phyloP scores from a whole-genome alignment of 2,888 invertebrate genomes.

The Apamea monoglypha region DNA sequence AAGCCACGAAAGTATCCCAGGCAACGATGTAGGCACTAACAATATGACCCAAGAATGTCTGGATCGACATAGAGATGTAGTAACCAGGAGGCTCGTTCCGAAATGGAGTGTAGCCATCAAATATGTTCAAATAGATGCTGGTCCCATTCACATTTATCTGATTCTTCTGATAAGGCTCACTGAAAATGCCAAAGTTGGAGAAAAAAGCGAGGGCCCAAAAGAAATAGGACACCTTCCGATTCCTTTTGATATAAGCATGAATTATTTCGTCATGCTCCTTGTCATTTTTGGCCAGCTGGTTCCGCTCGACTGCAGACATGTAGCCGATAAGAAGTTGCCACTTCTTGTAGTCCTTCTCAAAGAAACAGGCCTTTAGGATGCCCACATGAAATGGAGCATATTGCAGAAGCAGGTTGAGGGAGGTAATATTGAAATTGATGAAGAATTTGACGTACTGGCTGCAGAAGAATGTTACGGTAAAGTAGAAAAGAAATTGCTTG shows the following conservation, averaged over 20 bases:
- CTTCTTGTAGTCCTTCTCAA: conserved; percentile 72
- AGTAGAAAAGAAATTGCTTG: conserved; percentile 72
- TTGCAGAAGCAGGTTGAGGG: conserved; percentile 75
- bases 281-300: conserved; percentile 68
- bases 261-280: conserved; percentile 65
- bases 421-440: conserved; percentile 67
- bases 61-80: conserved; percentile 76
- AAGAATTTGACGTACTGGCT: conserved; percentile 78
- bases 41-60: conserved; percentile 75
- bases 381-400: conserved; percentile 82
- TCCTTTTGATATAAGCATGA: conserved; percentile 71
- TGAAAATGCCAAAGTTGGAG: conserved; percentile 76
- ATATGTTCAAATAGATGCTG: conserved; percentile 73
- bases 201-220: conserved; percentile 77
- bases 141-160: conserved; percentile 73
- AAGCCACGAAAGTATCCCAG: conserved; percentile 80
- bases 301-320: conserved; percentile 74
- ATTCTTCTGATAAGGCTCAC: conserved; percentile 79
- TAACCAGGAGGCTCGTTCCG: conserved; percentile 77
- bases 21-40: conserved; percentile 77
- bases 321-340: conserved; percentile 77
- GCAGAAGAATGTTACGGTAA: conserved; percentile 75
- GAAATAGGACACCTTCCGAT: conserved; percentile 77
- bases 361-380: conserved; percentile 75
- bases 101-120: conserved; percentile 80